Conservation (phyloP, 2,113 vertebrate species). For the Rutilus rutilus region DNA sequence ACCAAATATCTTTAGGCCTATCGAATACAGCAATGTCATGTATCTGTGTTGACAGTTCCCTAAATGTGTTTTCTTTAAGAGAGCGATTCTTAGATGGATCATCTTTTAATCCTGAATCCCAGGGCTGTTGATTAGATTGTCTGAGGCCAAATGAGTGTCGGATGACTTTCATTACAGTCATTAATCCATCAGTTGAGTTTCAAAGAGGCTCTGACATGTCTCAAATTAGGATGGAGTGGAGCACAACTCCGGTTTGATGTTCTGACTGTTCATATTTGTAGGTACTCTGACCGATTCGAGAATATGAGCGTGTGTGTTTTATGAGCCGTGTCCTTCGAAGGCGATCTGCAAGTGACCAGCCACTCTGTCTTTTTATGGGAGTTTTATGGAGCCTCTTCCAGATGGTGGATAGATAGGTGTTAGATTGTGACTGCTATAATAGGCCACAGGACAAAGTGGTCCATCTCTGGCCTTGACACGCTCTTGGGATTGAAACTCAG, state of each 20-base stretch:
- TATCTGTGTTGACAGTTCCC: neutral
- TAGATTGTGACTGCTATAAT: conserved; percentile 55
- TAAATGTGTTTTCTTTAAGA: neutral
- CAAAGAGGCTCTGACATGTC: neutral
- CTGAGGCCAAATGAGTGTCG: conserved; percentile 40
- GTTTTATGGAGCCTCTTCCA: conserved; percentile 53
- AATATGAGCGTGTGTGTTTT: conserved; percentile 31
- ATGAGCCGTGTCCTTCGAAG: conserved; percentile 39
- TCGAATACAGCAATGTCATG: neutral
- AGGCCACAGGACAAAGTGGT: conserved; percentile 45
- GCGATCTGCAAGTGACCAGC: conserved; percentile 37
- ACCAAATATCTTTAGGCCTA: neutral
- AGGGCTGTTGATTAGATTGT: conserved; percentile 42
- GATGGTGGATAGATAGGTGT: conserved; percentile 55
- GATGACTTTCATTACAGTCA: conserved; percentile 40
- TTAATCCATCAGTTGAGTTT: conserved; percentile 35
- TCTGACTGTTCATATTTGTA: conserved; percentile 28
- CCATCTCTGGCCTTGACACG: conserved; percentile 56
- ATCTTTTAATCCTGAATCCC: neutral
- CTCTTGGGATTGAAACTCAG: conserved; percentile 52
- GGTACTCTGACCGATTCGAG: conserved; percentile 15
- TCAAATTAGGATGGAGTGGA: neutral
- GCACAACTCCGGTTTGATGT: conserved; percentile 5
- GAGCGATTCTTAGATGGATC: neutral
- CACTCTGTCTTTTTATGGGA: conserved; percentile 51